Evolutionary conservation across 2,888 invertebrate species (phyloP).

Genomic region (Koerneria pararmatus): DNA sequence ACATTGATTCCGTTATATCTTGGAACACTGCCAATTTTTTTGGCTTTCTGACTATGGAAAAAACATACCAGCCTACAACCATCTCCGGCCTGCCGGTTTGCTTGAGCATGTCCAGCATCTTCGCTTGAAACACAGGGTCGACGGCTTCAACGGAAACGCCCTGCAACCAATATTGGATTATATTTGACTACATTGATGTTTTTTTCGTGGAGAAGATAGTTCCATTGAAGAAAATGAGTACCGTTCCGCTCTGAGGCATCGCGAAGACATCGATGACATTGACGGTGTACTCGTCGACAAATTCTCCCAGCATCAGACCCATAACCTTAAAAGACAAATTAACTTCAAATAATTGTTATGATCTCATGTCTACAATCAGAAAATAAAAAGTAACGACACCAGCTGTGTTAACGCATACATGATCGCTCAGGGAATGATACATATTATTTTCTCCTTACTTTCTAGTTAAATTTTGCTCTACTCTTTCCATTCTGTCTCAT

Average conservation of each 20-base stretch:
- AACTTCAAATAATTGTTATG: too few species aligned
- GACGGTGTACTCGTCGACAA: constrained; percentile 99
- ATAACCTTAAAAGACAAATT: constrained; percentile 78
- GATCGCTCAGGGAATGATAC: too few species aligned
- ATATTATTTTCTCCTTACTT: too few species aligned
- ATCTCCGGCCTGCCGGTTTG: constrained; percentile 97
- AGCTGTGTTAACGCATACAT: too few species aligned
- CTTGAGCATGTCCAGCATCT: constrained; percentile 94
- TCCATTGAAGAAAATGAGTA: constrained; percentile 54
- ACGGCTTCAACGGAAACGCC: constrained; percentile 99
- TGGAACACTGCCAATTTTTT: background rate
- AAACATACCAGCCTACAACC: constrained; percentile 83
- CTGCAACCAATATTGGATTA: constrained; percentile 48
- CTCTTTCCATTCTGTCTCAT: too few species aligned
- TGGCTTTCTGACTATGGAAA: background rate
- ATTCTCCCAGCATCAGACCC: constrained; percentile 90
- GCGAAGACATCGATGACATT: constrained; percentile 99
- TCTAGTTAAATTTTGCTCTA: too few species aligned
- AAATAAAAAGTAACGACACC: too few species aligned
- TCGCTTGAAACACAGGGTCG: constrained; percentile 98
- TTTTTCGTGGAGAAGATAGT: background rate
- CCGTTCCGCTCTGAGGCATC: constrained; percentile 95
- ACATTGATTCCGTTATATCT: background rate
- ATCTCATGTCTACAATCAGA: too few species aligned
- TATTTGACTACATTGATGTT: background rate